Base-by-base conservation (phyloP, 2,113 vertebrate genomes). In the Periophthalmodon schlosseri region DNA sequence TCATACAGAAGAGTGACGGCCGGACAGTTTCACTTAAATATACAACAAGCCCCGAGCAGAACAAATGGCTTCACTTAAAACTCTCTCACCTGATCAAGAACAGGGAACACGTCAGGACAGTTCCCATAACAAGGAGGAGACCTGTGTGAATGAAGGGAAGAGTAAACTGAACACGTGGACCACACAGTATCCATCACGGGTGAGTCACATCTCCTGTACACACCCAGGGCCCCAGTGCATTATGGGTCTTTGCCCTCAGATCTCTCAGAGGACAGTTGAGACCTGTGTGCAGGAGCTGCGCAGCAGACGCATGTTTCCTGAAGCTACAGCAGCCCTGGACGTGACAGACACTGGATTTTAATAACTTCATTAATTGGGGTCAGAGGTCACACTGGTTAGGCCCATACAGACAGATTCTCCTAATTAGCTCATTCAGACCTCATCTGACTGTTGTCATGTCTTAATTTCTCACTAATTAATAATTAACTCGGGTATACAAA, bases 311-410 rank as follows among this genome's bases (percentile, higher is more conserved):
- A 74, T 54, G 74, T 57, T 84, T 81, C 84, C 72, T 76, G 73
- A 70, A 80, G 33, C 66, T 86, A 73, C 81, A 68, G 18, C n/a
- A 76, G 79, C 84, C 81, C 77, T 69, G 80, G 64, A 83, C 68
- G 57, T 73, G 61, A 75, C 77, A 89, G 90, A 86, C 73, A 84
- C 52, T 63, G 70, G 69, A 76, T 92, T 91, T 92, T 92, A 92
- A 93, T 90, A 87, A 92, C 91, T 92, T 93, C n/a, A 92, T 91
- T 94, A 94, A 94, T 94, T 93, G 93, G 86, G 94, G 93, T 93
- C 92, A 88, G 57, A 46, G 94, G 94, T 94, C 93, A 91, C 63
- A 73, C 71, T 76, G 86, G 91, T 91, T 88, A 84, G 76, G 75
- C 90, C 83, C 86, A 90, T 90, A 89, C 92, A 91, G 87, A 84